These are phyloP conservation scores for Coturnix japonica DNA, from an alignment of 2,113 vertebrate species.

Conservation along the genomic window DNA sequence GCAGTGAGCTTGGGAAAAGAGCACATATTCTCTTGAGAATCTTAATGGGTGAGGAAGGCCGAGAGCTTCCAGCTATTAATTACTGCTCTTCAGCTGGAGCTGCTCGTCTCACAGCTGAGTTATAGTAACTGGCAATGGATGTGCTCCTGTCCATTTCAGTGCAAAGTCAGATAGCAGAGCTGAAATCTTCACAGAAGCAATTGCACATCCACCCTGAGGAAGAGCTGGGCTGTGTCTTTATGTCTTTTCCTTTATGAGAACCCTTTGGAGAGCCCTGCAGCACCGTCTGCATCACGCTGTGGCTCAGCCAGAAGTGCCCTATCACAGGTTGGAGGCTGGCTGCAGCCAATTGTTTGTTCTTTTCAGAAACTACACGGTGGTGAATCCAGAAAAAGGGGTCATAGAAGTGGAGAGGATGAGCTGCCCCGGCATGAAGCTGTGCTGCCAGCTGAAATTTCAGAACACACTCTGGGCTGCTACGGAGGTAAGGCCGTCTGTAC, in stretches of 20 bases:
- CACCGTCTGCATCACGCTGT: rapidly evolving
- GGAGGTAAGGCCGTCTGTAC: conserved; percentile 76
- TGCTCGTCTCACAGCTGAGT: conserved; percentile 5
- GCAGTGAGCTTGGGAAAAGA: neutral
- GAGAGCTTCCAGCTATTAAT: conserved; percentile 27
- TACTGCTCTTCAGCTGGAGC: conserved; percentile 36
- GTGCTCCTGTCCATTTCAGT: neutral
- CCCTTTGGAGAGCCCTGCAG: neutral
- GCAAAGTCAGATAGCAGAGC: neutral
- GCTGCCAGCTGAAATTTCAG: conserved; percentile 91
- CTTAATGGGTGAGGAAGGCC: conserved; percentile 38
- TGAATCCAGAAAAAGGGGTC: conserved; percentile 91
- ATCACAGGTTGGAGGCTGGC: neutral
- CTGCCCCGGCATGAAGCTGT: conserved; percentile 88
- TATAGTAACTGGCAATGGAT: neutral
- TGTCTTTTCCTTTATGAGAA: neutral
- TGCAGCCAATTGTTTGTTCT: neutral
- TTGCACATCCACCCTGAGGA: neutral
- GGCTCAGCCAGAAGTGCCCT: neutral
- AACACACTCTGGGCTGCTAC: conserved; percentile 92
- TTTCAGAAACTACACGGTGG: conserved; percentile 92
- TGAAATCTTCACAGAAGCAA: neutral
- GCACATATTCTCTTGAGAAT: conserved; percentile 11
- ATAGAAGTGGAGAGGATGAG: conserved; percentile 90
- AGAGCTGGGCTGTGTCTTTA: neutral